A percentile compares a stretch with the other conserved stretches of the same genome.
phyloP scores from a whole-genome alignment of 2,113 vertebrate species.

The Dipodomys spectabilis region DNA sequence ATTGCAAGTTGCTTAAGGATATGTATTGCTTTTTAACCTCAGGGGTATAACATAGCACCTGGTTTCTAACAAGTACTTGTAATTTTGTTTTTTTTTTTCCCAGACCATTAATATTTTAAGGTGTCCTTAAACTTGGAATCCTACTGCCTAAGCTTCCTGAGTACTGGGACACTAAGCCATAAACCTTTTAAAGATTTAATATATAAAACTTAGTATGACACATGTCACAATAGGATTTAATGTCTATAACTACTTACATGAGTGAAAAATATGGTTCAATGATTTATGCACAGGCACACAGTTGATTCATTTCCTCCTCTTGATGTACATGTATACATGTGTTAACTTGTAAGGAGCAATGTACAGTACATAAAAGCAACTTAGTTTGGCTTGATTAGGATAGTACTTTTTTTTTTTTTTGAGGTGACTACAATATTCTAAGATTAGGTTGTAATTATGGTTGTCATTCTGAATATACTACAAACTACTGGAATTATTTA shows the following conservation, averaged over 20 bases:
- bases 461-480: neutral
- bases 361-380: neutral
- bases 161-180: too few relatives aligned
- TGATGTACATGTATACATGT: too few relatives aligned
- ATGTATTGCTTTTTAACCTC: neutral
- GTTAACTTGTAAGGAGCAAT: too few relatives aligned
- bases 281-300: neutral
- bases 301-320: neutral
- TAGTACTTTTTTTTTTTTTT: neutral
- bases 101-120: too few relatives aligned
- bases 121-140: too few relatives aligned
- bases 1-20: neutral
- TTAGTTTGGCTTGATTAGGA: neutral
- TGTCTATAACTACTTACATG: neutral
- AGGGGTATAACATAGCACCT: neutral
- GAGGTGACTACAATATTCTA: slow-evolving; percentile 40
- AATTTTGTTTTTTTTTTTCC: too few relatives aligned
- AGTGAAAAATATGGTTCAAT: slow-evolving; percentile 11
- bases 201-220: neutral
- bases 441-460: neutral
- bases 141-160: too few relatives aligned
- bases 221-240: neutral
- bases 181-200: neutral
- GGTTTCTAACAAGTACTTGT: slow-evolving; percentile 15
- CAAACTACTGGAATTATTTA: neutral